Percentiles rank a stretch among this genome's conserved stretches.
Conservation (phyloP, 2,888 invertebrate species). For the Acanthosepion pharaonis region DNA sequence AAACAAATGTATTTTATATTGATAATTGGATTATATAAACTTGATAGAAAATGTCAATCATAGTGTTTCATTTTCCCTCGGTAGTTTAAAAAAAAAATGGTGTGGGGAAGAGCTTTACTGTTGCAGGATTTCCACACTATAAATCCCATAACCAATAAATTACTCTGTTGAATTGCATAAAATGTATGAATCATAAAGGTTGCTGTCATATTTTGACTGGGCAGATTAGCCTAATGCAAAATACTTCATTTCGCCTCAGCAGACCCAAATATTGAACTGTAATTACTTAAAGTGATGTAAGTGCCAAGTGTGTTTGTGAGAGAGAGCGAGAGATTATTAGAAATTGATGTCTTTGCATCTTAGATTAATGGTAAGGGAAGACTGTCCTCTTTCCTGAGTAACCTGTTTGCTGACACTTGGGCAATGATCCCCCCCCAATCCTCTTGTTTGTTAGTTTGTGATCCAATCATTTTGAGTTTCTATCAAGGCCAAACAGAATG, state of each 20-base stretch:
- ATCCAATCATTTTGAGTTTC: not conserved
- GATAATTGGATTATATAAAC: too few species aligned
- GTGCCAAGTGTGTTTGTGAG: not conserved
- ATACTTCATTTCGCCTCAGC: not conserved
- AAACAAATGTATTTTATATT: too few species aligned
- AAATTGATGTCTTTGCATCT: not conserved
- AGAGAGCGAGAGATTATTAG: not conserved
- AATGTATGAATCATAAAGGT: constrained; percentile 18
- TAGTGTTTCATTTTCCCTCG: too few species aligned
- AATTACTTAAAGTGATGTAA: not conserved
- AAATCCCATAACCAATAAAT: not conserved
- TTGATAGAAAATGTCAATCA: too few species aligned
- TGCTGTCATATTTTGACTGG: not conserved
- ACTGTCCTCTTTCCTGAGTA: not conserved
- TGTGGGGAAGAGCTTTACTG: not conserved
- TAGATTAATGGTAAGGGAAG: not conserved
- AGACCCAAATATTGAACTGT: not conserved
- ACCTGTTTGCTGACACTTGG: not conserved
- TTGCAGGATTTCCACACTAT: constrained; percentile 2
- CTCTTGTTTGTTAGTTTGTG: not conserved
- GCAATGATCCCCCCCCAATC: not conserved
- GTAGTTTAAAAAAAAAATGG: too few species aligned
- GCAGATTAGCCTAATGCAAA: not conserved
- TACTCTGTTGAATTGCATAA: not conserved
- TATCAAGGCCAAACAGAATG: not conserved